These are phyloP conservation scores for Syngnathus acus DNA, from an alignment of 2,797 vertebrate species.

Conservation along the genomic window DNA sequence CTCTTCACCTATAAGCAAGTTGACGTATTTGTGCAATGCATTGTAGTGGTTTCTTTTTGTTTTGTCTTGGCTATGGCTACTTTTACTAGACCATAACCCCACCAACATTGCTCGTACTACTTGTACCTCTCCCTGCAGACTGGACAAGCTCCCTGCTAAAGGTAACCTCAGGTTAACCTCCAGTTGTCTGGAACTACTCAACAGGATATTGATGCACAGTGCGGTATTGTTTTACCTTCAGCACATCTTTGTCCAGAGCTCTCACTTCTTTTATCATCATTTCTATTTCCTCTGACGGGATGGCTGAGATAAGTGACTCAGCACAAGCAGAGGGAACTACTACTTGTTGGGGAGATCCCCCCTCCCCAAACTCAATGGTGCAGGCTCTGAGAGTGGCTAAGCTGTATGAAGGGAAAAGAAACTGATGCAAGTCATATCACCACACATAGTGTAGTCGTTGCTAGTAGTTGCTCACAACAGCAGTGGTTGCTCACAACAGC, in stretches of 20 bases:
- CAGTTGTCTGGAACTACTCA: no score
- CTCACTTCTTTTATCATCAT: conserved; percentile 83
- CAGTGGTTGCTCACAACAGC: neutral
- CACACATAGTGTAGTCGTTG: neutral
- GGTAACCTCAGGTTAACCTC: no score
- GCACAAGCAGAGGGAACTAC: conserved; percentile 49
- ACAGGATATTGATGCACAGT: neutral
- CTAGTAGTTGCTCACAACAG: no score
- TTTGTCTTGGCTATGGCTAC: no score
- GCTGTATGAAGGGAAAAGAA: conserved; percentile 63
- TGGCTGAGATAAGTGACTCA: conserved; percentile 81
- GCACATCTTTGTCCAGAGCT: conserved; percentile 75
- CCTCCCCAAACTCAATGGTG: conserved; percentile 64
- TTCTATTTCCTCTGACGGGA: conserved; percentile 76
- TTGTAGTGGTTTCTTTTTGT: no score
- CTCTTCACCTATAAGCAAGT: no score
- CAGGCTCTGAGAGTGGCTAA: conserved; percentile 81
- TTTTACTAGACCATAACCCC: no score
- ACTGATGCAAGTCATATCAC: neutral
- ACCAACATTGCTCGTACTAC: no score
- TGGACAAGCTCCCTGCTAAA: no score
- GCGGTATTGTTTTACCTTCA: conserved; percentile 69
- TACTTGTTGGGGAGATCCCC: conserved; percentile 41
- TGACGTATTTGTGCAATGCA: no score
- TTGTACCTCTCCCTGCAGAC: no score